These are phyloP conservation scores for Diadumene lineata DNA, from an alignment of 92 coral and sea anemone genomes.

Conservation along the genomic window DNA sequence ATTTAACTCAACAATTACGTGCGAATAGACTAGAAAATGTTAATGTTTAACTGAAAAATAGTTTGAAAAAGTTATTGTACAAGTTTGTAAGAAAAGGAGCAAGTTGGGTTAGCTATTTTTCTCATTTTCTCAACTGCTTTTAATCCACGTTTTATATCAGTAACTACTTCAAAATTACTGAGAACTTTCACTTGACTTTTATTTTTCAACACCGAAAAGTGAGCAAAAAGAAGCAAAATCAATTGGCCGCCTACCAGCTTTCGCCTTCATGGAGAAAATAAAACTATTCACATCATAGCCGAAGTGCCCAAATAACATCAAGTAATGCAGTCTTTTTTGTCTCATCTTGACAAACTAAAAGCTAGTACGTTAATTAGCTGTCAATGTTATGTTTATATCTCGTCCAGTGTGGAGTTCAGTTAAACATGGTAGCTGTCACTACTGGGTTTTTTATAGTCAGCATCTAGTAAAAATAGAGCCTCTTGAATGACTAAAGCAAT, in stretches of 20 bases:
- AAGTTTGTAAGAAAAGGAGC: too few relatives aligned
- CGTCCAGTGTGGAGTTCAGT: background rate
- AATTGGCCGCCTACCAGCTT: too few relatives aligned
- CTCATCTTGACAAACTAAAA: constrained; percentile 8
- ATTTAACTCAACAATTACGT: constrained; percentile 3
- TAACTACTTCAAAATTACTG: too few relatives aligned
- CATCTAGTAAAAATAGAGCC: background rate
- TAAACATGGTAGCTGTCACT: background rate
- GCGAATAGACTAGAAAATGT: background rate
- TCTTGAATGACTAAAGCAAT: background rate
- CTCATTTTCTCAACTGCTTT: too few relatives aligned
- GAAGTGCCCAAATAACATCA: background rate
- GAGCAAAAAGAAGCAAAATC: too few relatives aligned
- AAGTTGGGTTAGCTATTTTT: background rate
- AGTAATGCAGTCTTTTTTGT: constrained; percentile 6
- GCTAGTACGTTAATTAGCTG: constrained; percentile 6
- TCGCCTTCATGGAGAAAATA: background rate
- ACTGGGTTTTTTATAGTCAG: background rate
- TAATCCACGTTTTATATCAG: too few relatives aligned
- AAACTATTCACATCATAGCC: background rate
- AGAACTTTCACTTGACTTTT: too few relatives aligned
- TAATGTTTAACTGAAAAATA: background rate
- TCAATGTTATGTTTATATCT: background rate
- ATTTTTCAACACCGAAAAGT: too few relatives aligned
- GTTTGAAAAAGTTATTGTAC: background rate